Evolutionary conservation across 2,888 invertebrate genomes (phyloP).

Genomic region (Ecliptopera silaceata): DNA sequence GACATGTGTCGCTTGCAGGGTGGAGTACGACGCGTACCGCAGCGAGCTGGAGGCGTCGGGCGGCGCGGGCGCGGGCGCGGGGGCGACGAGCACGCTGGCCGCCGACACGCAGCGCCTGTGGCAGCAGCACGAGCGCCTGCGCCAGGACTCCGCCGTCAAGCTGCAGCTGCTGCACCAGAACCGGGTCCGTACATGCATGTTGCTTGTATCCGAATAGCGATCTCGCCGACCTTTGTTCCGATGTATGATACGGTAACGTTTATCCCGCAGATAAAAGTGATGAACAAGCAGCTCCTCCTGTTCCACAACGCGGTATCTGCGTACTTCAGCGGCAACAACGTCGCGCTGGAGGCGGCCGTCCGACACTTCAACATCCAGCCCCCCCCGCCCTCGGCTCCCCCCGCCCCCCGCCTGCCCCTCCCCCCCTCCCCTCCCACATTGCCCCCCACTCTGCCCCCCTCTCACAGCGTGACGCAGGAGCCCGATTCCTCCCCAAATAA

Average conservation of each 20-base stretch:
- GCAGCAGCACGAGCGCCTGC: constrained; percentile 94
- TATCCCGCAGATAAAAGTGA: constrained; percentile 93
- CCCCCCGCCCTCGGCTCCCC: constrained; percentile 20
- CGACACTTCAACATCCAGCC: constrained; percentile 94
- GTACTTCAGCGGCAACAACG: constrained; percentile 98
- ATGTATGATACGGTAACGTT: background rate
- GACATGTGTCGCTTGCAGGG: constrained; percentile 78
- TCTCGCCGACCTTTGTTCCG: no score
- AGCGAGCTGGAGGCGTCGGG: constrained; percentile 92
- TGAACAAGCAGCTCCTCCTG: constrained; percentile 98
- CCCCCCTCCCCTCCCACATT: constrained; percentile 17
- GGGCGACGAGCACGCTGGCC: constrained; percentile 84
- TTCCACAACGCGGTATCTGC: constrained; percentile 98
- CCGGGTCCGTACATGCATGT: constrained; percentile 87
- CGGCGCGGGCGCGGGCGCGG: background rate
- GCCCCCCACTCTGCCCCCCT: constrained; percentile 3
- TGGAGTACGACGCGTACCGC: constrained; percentile 99
- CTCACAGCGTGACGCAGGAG: constrained; percentile 13
- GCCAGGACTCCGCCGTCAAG: constrained; percentile 97
- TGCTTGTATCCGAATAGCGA: no score
- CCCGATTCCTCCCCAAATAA: constrained; percentile 15
- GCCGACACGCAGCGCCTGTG: constrained; percentile 91
- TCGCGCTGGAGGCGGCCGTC: constrained; percentile 95
- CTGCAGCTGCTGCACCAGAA: constrained; percentile 98
- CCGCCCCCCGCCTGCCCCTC: constrained; percentile 20